Conservation (phyloP, 2,888 invertebrate species). For the Cheilosia pagana region DNA sequence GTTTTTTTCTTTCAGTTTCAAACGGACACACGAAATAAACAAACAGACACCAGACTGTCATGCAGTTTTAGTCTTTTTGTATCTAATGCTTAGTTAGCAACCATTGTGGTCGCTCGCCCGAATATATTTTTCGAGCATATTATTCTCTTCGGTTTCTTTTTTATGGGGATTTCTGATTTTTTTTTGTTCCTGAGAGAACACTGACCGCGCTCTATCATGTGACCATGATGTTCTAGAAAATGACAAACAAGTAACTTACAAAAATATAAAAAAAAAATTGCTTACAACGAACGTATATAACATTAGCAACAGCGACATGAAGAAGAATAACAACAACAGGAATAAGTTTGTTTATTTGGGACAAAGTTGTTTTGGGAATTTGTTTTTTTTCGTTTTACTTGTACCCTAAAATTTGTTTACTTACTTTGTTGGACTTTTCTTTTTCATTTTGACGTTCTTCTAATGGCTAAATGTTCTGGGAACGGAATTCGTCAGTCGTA, state of each 20-base stretch:
- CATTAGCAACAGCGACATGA: conserved; percentile 7
- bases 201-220: conserved; percentile 24
- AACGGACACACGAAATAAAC: conserved; percentile 46
- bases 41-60: conserved; percentile 40
- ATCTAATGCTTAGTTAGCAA: conserved; percentile 17
- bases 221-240: conserved; percentile 60
- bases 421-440: conserved; percentile 47
- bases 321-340: conserved; percentile 53
- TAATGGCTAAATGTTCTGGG: conserved; percentile 12
- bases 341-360: conserved; percentile 80
- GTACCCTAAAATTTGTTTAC: conserved; percentile 71
- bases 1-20: conserved; percentile 26
- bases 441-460: conserved; percentile 29
- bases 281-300: conserved; percentile 1
- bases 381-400: conserved; percentile 59
- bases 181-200: not conserved
- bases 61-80: conserved; percentile 11
- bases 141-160: not conserved
- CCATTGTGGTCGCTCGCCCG: conserved; percentile 29
- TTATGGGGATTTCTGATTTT: conserved; percentile 1
- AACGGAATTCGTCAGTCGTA: conserved; percentile 34
- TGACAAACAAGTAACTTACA: conserved; percentile 42
- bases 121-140: conserved; percentile 13
- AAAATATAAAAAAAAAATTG: conserved; percentile 5
- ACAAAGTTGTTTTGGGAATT: conserved; percentile 78